Conservation (phyloP, 1,140 invertebrate species). For the Tetranychus urticae region DNA sequence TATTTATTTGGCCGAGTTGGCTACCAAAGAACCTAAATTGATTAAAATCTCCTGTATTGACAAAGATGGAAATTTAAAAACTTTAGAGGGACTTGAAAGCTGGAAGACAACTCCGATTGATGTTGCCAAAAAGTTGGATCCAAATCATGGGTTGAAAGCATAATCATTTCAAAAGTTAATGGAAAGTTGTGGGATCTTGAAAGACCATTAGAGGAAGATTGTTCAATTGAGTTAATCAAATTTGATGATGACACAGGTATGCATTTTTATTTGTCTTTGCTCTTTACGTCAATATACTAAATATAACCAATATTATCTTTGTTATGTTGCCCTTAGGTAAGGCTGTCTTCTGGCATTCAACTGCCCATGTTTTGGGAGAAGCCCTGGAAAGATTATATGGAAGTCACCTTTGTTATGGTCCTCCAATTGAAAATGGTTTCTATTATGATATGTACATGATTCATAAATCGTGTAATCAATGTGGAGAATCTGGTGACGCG, state of each 20-base stretch:
- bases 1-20: slow-evolving; percentile 46
- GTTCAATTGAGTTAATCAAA: slow-evolving; percentile 61
- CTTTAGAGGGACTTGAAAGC: slow-evolving; percentile 41
- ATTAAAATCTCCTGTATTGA: slow-evolving; percentile 66
- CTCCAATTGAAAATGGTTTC: slow-evolving; percentile 90
- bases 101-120: slow-evolving; percentile 88
- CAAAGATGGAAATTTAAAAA: slow-evolving; percentile 35
- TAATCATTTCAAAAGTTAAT: slow-evolving; percentile 86
- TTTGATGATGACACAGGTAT: slow-evolving; percentile 73
- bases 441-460: slow-evolving; percentile 87
- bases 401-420: slow-evolving; percentile 89
- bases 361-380: slow-evolving; percentile 90
- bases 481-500: neutral
- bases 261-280: neutral
- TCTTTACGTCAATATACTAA: neutral
- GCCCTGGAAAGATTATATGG: slow-evolving; percentile 88
- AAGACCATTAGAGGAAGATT: slow-evolving; percentile 64
- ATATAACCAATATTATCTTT: neutral
- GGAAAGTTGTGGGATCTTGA: slow-evolving; percentile 87
- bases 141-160: slow-evolving; percentile 53
- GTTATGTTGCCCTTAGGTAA: slow-evolving; percentile 29
- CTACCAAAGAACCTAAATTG: slow-evolving; percentile 37
- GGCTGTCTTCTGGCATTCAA: slow-evolving; percentile 96
- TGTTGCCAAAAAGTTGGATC: slow-evolving; percentile 65
- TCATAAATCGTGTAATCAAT: neutral